Conservation (phyloP, 2,113 vertebrate genomes). For the Microcebus jonahi region DNA sequence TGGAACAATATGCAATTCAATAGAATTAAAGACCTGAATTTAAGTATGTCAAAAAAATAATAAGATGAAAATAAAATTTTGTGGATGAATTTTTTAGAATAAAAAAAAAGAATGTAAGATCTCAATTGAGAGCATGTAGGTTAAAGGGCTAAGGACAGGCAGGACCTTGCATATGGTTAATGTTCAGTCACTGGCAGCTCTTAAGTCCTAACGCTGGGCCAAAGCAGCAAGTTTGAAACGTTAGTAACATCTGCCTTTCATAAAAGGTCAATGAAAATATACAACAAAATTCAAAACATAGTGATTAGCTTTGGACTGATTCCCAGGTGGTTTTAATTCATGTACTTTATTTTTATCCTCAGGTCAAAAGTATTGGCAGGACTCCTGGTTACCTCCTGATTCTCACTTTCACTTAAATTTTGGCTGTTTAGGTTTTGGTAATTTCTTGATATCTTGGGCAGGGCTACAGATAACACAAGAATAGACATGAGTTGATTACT, state of each 20-base stretch:
- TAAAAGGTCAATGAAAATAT: background rate
- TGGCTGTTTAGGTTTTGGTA: background rate
- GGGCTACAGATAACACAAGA: background rate
- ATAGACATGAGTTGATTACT: background rate
- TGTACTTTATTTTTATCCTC: background rate
- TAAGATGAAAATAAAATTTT: no score
- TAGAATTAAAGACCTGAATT: background rate
- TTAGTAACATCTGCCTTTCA: background rate
- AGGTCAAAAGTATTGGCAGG: background rate
- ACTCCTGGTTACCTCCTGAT: background rate
- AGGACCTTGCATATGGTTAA: background rate
- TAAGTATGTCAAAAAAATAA: no score
- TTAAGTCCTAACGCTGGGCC: background rate
- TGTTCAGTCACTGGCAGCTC: background rate
- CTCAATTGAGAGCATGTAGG: background rate
- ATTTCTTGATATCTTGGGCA: background rate
- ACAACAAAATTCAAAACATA: background rate
- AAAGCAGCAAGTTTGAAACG: background rate
- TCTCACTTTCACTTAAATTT: conserved; percentile 4
- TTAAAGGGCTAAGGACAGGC: background rate
- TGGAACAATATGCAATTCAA: background rate
- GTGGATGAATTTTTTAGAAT: no score
- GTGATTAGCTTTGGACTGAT: background rate
- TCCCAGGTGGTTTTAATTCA: background rate
- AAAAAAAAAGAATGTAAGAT: background rate